Evolutionary conservation across 2,888 invertebrate species (phyloP).

Genomic region (Drosophila fulvimacula): DNA sequence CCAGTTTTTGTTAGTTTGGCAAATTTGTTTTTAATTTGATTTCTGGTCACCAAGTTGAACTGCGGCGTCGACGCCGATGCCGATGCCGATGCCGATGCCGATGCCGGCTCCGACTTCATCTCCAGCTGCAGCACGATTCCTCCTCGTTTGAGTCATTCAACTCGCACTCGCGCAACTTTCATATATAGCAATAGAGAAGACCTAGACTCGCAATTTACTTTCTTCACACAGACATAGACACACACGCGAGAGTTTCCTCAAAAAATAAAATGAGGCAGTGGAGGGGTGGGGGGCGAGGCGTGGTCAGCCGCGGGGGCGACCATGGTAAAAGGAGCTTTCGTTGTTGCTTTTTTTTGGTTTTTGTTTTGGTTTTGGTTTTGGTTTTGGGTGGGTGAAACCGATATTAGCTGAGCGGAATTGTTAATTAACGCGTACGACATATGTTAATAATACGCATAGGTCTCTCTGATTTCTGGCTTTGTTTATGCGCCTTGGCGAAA

Average conservation of each 20-base stretch:
- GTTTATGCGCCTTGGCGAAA: slow-evolving; percentile 27
- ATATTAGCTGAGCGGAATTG: slow-evolving; percentile 82
- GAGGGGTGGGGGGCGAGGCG: slow-evolving; percentile 7
- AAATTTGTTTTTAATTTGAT: slow-evolving; percentile 62
- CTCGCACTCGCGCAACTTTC: slow-evolving; percentile 59
- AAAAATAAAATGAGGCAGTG: slow-evolving; percentile 1
- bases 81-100: too few species aligned
- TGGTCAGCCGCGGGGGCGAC: slow-evolving; percentile 1
- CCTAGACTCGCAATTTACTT: slow-evolving; percentile 49
- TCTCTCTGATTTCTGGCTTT: slow-evolving; percentile 2
- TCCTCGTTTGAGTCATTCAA: slow-evolving; percentile 73
- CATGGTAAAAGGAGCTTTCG: slow-evolving; percentile 68
- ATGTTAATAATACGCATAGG: slow-evolving; percentile 60
- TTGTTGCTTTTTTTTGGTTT: slow-evolving; percentile 36
- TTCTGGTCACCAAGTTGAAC: slow-evolving; percentile 47
- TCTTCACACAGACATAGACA: slow-evolving; percentile 60
- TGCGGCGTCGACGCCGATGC: neutral
- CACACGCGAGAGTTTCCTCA: slow-evolving; percentile 31
- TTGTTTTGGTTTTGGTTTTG: neutral
- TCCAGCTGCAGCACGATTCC: slow-evolving; percentile 35
- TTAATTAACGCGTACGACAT: slow-evolving; percentile 77
- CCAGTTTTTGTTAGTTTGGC: slow-evolving; percentile 21
- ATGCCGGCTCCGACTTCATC: slow-evolving; percentile 1
- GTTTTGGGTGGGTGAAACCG: slow-evolving; percentile 78
- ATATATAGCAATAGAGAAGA: slow-evolving; percentile 33